A percentile compares a stretch with the other conserved stretches of the same genome.
These are phyloP conservation scores for Noctua janthe DNA, from an alignment of 2,888 invertebrate genomes.

Conservation along the genomic window DNA sequence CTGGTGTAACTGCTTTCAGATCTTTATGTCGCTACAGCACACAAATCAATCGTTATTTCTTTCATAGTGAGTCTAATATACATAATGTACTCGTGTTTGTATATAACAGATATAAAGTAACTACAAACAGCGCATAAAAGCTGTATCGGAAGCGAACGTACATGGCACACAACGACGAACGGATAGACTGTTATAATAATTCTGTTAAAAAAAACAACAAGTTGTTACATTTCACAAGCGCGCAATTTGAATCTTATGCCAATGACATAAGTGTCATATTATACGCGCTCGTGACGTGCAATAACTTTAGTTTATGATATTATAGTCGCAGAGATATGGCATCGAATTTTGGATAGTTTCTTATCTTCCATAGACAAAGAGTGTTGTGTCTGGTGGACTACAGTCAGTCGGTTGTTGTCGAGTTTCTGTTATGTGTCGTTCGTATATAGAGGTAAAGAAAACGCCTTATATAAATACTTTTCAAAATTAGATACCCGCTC, in stretches of 20 bases:
- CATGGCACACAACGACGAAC: constrained; percentile 63
- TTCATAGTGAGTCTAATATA: neutral
- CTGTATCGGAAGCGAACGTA: constrained; percentile 52
- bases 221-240: neutral
- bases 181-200: constrained; percentile 6
- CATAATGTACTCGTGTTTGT: constrained; percentile 29
- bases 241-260: neutral
- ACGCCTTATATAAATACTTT: neutral
- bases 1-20: neutral
- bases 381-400: too few relatives aligned
- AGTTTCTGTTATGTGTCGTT: neutral
- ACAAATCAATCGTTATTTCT: neutral
- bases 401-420: neutral
- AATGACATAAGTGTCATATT: neutral
- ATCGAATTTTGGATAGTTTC: neutral
- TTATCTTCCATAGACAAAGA: too few relatives aligned
- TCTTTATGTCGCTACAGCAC: neutral
- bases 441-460: neutral
- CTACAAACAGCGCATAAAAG: constrained; percentile 30
- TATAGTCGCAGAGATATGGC: neutral
- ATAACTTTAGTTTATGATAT: neutral
- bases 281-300: neutral
- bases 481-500: neutral
- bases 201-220: neutral
- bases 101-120: constrained; percentile 30